These are phyloP conservation scores for Ectemnius lituratus DNA, from an alignment of 2,888 invertebrate species.

Conservation along the genomic window DNA sequence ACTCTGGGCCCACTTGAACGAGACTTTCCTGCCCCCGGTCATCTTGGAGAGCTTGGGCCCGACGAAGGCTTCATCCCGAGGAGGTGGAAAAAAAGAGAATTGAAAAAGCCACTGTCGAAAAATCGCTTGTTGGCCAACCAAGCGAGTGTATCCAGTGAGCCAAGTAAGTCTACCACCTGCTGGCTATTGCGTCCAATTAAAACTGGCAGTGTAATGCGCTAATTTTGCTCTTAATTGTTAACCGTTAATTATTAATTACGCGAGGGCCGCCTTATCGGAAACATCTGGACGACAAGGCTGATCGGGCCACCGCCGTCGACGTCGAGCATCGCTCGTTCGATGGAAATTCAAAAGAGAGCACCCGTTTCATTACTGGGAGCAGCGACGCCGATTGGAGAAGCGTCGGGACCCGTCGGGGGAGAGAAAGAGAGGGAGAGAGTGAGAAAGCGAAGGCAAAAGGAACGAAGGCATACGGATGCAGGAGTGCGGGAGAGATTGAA, in stretches of 20 bases:
- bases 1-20: too few relatives aligned
- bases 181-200: slow-evolving; percentile 67
- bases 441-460: slow-evolving; percentile 38
- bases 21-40: not conserved
- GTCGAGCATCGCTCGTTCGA: slow-evolving; percentile 16
- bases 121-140: not conserved
- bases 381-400: slow-evolving; percentile 9
- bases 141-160: not conserved
- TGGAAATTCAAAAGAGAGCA: slow-evolving; percentile 33
- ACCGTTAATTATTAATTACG: slow-evolving; percentile 65
- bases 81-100: not conserved
- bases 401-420: not conserved
- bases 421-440: slow-evolving; percentile 15
- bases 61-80: not conserved
- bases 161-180: not conserved
- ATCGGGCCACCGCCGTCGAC: slow-evolving; percentile 17
- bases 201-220: slow-evolving; percentile 66
- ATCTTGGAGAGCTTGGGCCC: too few relatives aligned
- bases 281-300: slow-evolving; percentile 40
- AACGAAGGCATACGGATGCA: slow-evolving; percentile 4
- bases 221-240: slow-evolving; percentile 73
- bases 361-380: slow-evolving; percentile 24
- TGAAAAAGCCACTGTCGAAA: not conserved
- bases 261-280: slow-evolving; percentile 43
- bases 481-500: not conserved